phyloP scores from a whole-genome alignment of 2,888 invertebrate genomes.

The Idaea dimidiata region DNA sequence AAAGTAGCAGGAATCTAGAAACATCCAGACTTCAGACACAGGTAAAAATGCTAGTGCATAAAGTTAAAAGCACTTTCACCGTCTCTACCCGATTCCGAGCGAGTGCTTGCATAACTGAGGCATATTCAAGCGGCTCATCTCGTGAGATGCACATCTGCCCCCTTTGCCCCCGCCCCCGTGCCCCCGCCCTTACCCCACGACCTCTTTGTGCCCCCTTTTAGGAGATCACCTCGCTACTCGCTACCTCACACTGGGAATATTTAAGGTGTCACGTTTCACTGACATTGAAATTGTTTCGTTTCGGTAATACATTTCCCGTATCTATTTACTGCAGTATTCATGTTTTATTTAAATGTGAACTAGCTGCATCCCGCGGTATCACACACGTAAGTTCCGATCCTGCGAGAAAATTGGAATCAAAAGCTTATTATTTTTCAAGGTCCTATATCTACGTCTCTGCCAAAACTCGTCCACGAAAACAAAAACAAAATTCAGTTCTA shows the following conservation, averaged over 20 bases:
- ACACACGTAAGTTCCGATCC: too few relatives aligned
- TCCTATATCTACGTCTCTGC: too few relatives aligned
- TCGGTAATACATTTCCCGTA: constrained; percentile 9
- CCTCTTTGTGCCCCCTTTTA: constrained; percentile 30
- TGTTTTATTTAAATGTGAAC: neutral
- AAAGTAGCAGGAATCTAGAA: neutral
- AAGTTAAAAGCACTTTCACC: constrained; percentile 18
- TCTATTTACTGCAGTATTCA: neutral
- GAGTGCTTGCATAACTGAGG: constrained; percentile 24
- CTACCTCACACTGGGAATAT: constrained; percentile 20
- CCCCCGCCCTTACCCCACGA: constrained; percentile 21
- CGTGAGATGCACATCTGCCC: constrained; percentile 36
- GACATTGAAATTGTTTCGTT: constrained; percentile 21
- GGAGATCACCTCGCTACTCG: constrained; percentile 27
- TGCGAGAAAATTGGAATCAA: too few relatives aligned
- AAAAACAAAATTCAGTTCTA: too few relatives aligned
- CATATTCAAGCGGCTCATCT: constrained; percentile 32
- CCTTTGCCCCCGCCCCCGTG: constrained; percentile 11
- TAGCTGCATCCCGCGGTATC: neutral
- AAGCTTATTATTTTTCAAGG: too few relatives aligned
- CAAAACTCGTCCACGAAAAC: too few relatives aligned
- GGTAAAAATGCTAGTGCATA: constrained; percentile 4
- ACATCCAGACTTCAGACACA: neutral
- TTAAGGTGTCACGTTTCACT: constrained; percentile 15
- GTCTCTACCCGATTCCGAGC: constrained; percentile 18